Percentiles rank a stretch among this genome's conserved stretches.
Evolutionary conservation across 2,888 invertebrate species (phyloP).

Genomic region (Catocala fraxini): DNA sequence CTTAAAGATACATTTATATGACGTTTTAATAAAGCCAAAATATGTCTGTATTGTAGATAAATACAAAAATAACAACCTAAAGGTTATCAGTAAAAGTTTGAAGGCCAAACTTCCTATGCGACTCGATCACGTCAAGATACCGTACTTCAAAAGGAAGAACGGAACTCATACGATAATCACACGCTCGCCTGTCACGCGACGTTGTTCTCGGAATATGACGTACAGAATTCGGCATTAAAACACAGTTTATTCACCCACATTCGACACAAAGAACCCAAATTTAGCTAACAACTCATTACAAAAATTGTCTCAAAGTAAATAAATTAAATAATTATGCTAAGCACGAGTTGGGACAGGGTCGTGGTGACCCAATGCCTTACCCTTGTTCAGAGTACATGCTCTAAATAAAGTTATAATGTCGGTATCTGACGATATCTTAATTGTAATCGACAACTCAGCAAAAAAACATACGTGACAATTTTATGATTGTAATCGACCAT

Average conservation of each 20-base stretch:
- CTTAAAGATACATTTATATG: neutral
- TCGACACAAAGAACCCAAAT: neutral
- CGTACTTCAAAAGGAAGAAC: slow-evolving; percentile 3
- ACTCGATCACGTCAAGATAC: neutral
- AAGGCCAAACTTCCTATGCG: neutral
- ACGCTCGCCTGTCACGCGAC: slow-evolving; percentile 6
- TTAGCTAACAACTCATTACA: slow-evolving; percentile 8
- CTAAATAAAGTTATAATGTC: neutral
- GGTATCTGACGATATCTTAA: neutral
- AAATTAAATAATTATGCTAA: neutral
- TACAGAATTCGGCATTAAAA: slow-evolving; percentile 7
- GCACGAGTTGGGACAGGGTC: slow-evolving; percentile 1
- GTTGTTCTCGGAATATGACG: slow-evolving; percentile 24
- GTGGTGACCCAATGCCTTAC: neutral
- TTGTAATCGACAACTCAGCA: no score
- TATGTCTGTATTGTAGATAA: no score
- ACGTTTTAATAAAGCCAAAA: no score
- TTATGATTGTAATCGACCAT: no score
- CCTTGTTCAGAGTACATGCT: neutral
- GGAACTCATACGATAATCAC: neutral
- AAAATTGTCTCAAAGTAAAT: neutral
- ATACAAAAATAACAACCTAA: no score
- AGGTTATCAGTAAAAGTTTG: no score
- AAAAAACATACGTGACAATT: no score
- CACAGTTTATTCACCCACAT: slow-evolving; percentile 30